Evolutionary conservation across 2,797 vertebrate genomes (phyloP), one percentile per base, ranked within the genome.

Genomic region (Prunella strophiata): DNA sequence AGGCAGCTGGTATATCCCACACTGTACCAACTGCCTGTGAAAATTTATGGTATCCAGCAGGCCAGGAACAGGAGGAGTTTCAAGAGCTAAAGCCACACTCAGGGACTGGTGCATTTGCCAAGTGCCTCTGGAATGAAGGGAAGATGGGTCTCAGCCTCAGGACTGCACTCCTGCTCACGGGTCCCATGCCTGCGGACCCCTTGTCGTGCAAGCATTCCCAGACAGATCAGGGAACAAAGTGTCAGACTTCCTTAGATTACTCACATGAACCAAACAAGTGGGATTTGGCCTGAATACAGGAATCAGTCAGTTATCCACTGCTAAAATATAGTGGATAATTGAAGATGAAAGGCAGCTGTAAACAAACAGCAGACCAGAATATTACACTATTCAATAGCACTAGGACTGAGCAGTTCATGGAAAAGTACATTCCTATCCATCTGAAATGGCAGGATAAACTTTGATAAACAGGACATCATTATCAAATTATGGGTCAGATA

Each of bases 321-420:
- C 73, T 95, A 91, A 92, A 95, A 94, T 94, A 88, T 26, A 90
- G 92, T 78, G 91, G 73, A 86, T 96, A 96, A 96, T 76, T 93
- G 89, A 95, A 96, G 95, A 96, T 96, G 94, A 97, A 96, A 97
- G 94, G 94, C 92, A 94, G 94, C 94, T 84, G 77, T 95, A 93
- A 92, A 96, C 85, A 94, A 94, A 92, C 66, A 86, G 79, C 3
- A 3, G 81, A 95, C 5, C 58, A 58, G 87, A 93, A 84, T 84
- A 55, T 93, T 52, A 66, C 59, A 66, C 51, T 55, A 4, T 66
- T 66, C 82, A 78, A 78, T n/a, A 67, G 58, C 30, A 23, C 17
- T 8, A 68, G 59, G 55, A 48, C 55, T 76, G 79, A 85, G 52
- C 54, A 50, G 73, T 2, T 1, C 51, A 66, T n/a, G 73, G 79